Evolutionary conservation across 2,113 vertebrate species (phyloP).

Genomic region (Hypanus sabinus): DNA sequence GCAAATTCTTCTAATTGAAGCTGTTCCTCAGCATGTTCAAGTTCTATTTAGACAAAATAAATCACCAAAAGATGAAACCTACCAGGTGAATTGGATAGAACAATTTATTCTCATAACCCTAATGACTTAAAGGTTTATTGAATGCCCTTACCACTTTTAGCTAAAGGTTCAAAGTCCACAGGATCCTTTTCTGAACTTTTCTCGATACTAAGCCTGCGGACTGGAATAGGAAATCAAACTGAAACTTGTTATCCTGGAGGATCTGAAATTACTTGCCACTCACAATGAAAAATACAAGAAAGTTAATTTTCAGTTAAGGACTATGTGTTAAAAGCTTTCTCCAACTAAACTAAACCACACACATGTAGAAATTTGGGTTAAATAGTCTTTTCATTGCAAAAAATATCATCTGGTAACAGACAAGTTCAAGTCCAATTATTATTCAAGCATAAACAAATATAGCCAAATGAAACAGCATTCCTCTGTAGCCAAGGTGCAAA

Average conservation of each 20-base stretch:
- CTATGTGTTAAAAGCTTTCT: not conserved
- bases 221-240: constrained; percentile 50
- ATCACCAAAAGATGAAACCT: not conserved
- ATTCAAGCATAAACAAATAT: too few relatives aligned
- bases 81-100: not conserved
- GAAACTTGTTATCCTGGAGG: not conserved
- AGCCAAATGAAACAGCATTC: too few relatives aligned
- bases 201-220: constrained; percentile 75
- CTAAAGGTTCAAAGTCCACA: constrained; percentile 66
- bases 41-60: constrained; percentile 60
- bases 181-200: constrained; percentile 67
- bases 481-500: too few relatives aligned
- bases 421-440: too few relatives aligned
- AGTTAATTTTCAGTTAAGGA: not conserved
- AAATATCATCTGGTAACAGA: too few relatives aligned
- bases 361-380: not conserved
- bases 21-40: constrained; percentile 70
- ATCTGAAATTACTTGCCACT: not conserved
- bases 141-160: constrained; percentile 71
- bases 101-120: too few relatives aligned
- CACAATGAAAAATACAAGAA: not conserved
- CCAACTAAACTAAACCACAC: too few relatives aligned
- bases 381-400: not conserved
- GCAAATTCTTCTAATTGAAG: constrained; percentile 77
- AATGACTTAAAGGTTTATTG: not conserved